These are phyloP conservation scores for Amiota communis DNA, from an alignment of 2,888 invertebrate genomes.

Conservation along the genomic window DNA sequence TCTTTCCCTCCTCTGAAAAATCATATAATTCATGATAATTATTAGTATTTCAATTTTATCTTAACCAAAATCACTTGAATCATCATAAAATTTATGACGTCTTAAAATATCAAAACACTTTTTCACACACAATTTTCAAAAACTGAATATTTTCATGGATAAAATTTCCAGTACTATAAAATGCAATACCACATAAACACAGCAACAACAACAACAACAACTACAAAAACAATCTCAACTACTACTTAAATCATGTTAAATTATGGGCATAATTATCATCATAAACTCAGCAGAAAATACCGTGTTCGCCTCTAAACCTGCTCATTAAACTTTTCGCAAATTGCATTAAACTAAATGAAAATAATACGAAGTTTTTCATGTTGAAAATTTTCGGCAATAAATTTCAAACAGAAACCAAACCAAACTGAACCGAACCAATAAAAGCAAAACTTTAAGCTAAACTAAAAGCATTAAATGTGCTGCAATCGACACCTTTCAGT, in stretches of 20 bases:
- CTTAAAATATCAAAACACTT: too few relatives aligned
- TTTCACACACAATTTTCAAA: too few relatives aligned
- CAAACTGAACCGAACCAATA: not conserved
- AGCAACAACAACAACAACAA: too few relatives aligned
- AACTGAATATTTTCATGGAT: too few relatives aligned
- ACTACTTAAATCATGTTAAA: not conserved
- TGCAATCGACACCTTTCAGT: slow-evolving; percentile 2
- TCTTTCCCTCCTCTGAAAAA: too few relatives aligned
- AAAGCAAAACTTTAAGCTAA: not conserved
- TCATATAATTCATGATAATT: too few relatives aligned
- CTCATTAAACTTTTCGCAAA: not conserved
- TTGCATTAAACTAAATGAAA: not conserved
- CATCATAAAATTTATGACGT: too few relatives aligned
- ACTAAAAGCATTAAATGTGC: not conserved
- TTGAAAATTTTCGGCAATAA: slow-evolving; percentile 9
- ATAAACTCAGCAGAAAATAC: not conserved
- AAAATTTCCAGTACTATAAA: too few relatives aligned
- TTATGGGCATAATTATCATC: slow-evolving; percentile 2
- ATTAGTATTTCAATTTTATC: too few relatives aligned
- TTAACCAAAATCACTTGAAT: too few relatives aligned
- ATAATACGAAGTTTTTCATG: not conserved
- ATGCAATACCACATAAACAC: too few relatives aligned
- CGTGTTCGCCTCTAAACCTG: not conserved
- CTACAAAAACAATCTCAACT: too few relatives aligned
- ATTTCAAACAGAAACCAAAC: not conserved